A percentile compares a stretch with the other conserved stretches of the same genome.
Evolutionary conservation across 2,888 invertebrate genomes (phyloP).

Genomic region (Oscheius sp.): DNA sequence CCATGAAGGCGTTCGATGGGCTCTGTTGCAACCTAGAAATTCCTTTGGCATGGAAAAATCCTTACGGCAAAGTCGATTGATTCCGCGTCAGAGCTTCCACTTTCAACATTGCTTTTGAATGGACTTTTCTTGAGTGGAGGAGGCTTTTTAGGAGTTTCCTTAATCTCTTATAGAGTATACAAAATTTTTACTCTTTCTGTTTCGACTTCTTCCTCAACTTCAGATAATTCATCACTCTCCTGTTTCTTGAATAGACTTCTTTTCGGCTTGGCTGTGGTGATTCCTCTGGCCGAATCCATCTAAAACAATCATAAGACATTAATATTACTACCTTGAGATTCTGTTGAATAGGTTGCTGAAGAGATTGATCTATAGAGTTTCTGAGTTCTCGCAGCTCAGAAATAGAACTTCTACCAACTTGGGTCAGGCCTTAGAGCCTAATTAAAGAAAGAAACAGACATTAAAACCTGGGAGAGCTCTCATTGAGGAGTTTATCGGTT

Average conservation of each 20-base stretch:
- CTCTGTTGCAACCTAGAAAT: neutral
- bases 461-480: conserved; percentile 3
- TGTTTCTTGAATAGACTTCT: conserved; percentile 19
- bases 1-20: conserved; percentile 7
- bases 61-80: conserved; percentile 44
- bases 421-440: conserved; percentile 5
- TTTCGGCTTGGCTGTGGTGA: neutral
- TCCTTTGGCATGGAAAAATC: neutral
- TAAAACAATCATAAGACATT: neutral
- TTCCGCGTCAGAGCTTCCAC: conserved; percentile 44
- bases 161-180: neutral
- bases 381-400: conserved; percentile 44
- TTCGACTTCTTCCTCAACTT: conserved; percentile 19
- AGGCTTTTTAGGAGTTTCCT: neutral
- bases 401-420: conserved; percentile 43
- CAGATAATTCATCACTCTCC: conserved; percentile 22
- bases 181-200: neutral
- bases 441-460: neutral
- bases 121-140: conserved; percentile 36
- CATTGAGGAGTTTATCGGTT: neutral
- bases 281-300: neutral
- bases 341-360: conserved; percentile 31
- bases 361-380: conserved; percentile 49
- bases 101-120: conserved; percentile 42
- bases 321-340: neutral